Base-by-base conservation (phyloP, 1,140 invertebrate genomes). In the Ceratina australensis region DNA sequence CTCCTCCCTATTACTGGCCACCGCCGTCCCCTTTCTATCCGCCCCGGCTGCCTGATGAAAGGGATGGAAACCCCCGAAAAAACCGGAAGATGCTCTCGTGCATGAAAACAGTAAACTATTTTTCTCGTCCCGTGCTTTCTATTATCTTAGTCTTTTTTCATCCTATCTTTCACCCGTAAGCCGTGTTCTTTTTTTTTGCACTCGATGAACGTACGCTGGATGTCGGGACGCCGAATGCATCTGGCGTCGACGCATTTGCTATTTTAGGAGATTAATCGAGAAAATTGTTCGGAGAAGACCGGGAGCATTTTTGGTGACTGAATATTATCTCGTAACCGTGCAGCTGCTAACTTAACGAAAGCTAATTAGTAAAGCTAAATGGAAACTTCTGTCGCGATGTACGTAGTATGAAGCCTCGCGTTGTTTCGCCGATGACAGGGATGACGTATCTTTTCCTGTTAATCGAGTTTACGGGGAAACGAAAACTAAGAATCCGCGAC, bases 21-120 rank as follows among this genome's bases (percentile, higher is more conserved):
- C 76, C 82, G 83, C 72, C 47, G 78, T 84, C 79, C 82, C 75
- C 82, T 87, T 88, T 89, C 82, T 88, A 90, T 90, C 87, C 83
- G 85, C 78, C n/a, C n/a, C 80, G 82, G 66, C 63, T 68, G 69
- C 69, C 78, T 85, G 87, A 85, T 88, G 80, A 91, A 88, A 90
- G 84, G 76, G 83, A 86, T 86, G 86, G 85, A 85, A 42, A 89
- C 88, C 75, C 81, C 76, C 82, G 85, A 56, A 87, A 86, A 86
- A 87, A 79, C 83, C 82, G 81, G 52, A 71, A 63, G 69, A 61
- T 54, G 67, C 66, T 67, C 71, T 64, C 59, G 69, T 69, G 78
- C 59, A 74, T 61, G 60, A 80, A 86, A 83, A 87, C 80, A 76
- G 80, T 81, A 86, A 88, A 87, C 76, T 86, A 84, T 87, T 90